phyloP scores from a whole-genome alignment of 2,888 invertebrate genomes.

The Drosophila pegasa region DNA sequence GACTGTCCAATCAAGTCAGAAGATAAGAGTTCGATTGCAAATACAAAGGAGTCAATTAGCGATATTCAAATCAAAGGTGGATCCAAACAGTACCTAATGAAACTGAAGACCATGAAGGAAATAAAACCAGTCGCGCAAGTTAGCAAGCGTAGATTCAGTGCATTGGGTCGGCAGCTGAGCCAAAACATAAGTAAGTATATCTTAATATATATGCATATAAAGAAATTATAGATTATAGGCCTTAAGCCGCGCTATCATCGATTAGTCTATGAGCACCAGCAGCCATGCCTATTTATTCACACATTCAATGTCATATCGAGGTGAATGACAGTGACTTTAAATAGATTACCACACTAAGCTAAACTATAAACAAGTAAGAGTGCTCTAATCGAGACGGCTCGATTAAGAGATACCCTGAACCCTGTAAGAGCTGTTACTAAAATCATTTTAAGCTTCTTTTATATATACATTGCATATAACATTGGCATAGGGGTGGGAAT shows the following conservation, averaged over 20 bases:
- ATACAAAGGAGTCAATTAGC: background rate
- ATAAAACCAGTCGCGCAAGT: background rate
- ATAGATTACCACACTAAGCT: background rate
- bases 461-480: too few relatives aligned
- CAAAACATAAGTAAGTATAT: constrained; percentile 38
- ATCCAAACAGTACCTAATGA: constrained; percentile 24
- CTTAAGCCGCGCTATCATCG: background rate
- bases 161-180: constrained; percentile 6
- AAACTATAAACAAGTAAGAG: background rate
- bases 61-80: constrained; percentile 42
- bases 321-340: constrained; percentile 39
- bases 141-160: background rate
- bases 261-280: background rate
- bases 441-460: too few relatives aligned
- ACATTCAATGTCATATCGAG: constrained; percentile 64
- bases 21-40: background rate
- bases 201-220: background rate
- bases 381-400: too few relatives aligned
- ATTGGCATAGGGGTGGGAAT: too few relatives aligned
- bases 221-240: background rate
- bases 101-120: constrained; percentile 9
- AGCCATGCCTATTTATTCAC: constrained; percentile 2
- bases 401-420: too few relatives aligned
- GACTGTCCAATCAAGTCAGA: background rate
- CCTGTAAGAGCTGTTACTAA: too few relatives aligned